Percentiles rank a stretch among this genome's conserved stretches.
phyloP scores from a whole-genome alignment of 1,140 invertebrate genomes.

The Zaprionus vittiger region DNA sequence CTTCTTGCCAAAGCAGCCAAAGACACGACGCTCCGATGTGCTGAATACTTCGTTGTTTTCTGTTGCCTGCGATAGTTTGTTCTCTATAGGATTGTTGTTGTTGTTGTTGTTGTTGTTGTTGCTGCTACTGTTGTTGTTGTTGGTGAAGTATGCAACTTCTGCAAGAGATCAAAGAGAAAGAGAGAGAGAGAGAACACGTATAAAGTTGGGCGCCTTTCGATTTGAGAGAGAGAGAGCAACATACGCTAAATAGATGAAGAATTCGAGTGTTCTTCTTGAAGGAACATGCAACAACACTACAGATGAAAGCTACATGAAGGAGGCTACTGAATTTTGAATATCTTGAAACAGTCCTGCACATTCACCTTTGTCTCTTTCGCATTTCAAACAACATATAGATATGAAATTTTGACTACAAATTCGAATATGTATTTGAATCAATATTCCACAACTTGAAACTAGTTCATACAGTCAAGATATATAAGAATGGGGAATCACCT shows the following conservation, averaged over 20 bases:
- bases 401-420: background rate
- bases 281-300: background rate
- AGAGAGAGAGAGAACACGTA: conserved; percentile 47
- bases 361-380: too few species aligned
- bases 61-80: conserved; percentile 33
- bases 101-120: conserved; percentile 25
- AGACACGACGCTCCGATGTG: conserved; percentile 44
- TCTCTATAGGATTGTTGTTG: conserved; percentile 35
- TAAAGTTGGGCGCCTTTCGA: conserved; percentile 60
- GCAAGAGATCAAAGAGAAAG: conserved; percentile 73
- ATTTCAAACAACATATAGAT: background rate
- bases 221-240: conserved; percentile 7
- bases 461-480: background rate
- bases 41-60: conserved; percentile 22
- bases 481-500: conserved; percentile 22
- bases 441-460: background rate
- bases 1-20: conserved; percentile 60
- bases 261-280: background rate
- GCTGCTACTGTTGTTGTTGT: conserved; percentile 58
- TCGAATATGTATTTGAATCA: background rate
- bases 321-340: too few species aligned
- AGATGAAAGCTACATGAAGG: too few species aligned
- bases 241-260: background rate
- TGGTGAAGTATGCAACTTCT: conserved; percentile 83
- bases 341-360: too few species aligned